Conservation (phyloP, 1,140 invertebrate genomes). For the Trypoxylus dichotomus region DNA sequence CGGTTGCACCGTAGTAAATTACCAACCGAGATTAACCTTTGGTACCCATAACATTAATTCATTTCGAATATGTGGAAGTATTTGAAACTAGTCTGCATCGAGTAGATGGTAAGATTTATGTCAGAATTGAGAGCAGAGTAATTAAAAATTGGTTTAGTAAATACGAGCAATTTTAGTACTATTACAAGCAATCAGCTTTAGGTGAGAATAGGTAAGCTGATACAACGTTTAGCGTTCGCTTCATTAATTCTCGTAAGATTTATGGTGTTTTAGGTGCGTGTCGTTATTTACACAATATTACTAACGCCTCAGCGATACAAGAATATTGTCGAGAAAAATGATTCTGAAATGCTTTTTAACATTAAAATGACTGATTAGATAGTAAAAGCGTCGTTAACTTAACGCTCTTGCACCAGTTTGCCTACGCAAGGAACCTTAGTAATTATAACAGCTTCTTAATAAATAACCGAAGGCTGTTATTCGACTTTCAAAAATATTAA, state of each 20-base stretch:
- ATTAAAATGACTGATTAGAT: too few relatives aligned
- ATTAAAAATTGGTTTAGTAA: conserved; percentile 2
- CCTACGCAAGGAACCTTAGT: too few relatives aligned
- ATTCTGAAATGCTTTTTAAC: not conserved
- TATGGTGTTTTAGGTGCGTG: not conserved
- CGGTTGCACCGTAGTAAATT: not conserved
- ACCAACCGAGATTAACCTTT: conserved; percentile 16
- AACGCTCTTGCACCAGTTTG: too few relatives aligned
- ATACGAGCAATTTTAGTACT: not conserved
- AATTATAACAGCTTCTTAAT: too few relatives aligned
- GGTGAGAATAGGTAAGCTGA: not conserved
- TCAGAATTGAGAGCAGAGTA: not conserved
- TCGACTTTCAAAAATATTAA: too few relatives aligned
- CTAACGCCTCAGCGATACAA: not conserved
- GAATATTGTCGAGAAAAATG: not conserved
- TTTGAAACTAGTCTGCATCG: not conserved
- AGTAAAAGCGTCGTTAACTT: too few relatives aligned
- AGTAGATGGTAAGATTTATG: not conserved
- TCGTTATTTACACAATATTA: not conserved
- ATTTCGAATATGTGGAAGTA: not conserved
- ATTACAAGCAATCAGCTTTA: not conserved
- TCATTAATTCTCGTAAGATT: not conserved
- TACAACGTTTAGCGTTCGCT: not conserved
- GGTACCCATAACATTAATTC: conserved; percentile 11
- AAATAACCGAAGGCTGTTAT: too few relatives aligned